Conservation (phyloP, 2,797 vertebrate genomes). For the Tangara arthus region DNA sequence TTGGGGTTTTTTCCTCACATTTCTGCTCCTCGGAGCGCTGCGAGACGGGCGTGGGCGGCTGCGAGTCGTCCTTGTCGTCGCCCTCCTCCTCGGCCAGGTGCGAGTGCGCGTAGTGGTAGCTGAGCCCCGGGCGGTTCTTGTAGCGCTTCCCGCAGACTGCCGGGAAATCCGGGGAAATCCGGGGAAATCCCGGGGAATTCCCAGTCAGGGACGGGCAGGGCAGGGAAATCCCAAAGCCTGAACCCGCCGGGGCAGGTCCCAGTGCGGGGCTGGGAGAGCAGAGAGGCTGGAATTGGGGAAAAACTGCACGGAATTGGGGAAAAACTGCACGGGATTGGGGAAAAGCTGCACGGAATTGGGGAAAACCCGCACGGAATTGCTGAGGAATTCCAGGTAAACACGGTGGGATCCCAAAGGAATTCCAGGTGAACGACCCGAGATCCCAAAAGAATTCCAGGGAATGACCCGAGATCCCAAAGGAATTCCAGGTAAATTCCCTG, state of each 20-base stretch:
- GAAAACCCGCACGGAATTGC: no score
- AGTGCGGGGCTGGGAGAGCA: neutral
- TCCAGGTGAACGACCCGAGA: rapidly evolving
- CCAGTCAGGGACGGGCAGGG: rapidly evolving
- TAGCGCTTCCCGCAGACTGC: slow-evolving; percentile 93
- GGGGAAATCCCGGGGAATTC: neutral
- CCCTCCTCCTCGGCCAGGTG: slow-evolving; percentile 96
- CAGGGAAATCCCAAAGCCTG: neutral
- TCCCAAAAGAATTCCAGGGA: neutral
- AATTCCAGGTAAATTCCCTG: no score
- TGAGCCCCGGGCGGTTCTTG: slow-evolving; percentile 95
- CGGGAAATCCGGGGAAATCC: neutral
- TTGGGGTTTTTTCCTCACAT: slow-evolving; percentile 64
- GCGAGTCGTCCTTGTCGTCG: slow-evolving; percentile 88
- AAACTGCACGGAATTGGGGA: no score
- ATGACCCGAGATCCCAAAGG: no score
- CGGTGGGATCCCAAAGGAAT: neutral
- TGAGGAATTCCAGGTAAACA: no score
- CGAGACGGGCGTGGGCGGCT: slow-evolving; percentile 80
- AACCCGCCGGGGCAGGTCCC: neutral
- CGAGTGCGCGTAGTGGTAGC: slow-evolving; percentile 95
- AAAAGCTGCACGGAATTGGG: no score
- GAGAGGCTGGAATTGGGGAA: neutral
- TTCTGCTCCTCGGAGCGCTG: slow-evolving; percentile 87
- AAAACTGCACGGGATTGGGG: no score